Evolutionary conservation across 2,113 vertebrate species (phyloP).

Genomic region (Gymnarchus niloticus): DNA sequence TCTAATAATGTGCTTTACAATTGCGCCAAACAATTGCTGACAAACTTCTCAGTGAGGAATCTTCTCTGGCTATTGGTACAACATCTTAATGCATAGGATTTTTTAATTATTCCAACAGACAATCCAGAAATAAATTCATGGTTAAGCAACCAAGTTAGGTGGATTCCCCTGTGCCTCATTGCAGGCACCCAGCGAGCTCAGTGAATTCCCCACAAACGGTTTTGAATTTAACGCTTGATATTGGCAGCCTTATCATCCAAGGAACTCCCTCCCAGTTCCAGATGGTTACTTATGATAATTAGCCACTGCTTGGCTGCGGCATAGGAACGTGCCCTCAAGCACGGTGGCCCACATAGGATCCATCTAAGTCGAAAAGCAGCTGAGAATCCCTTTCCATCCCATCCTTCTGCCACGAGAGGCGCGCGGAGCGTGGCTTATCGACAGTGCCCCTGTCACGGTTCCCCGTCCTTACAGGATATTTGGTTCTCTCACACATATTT

Average conservation of each 20-base stretch:
- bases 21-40: background rate
- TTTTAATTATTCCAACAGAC: background rate
- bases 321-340: background rate
- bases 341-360: background rate
- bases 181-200: background rate
- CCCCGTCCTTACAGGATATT: background rate
- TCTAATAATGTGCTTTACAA: background rate
- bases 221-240: background rate
- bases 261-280: conserved; percentile 8
- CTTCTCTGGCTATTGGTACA: too few species aligned
- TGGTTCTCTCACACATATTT: background rate
- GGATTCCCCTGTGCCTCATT: background rate
- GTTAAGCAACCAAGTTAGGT: background rate
- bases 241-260: too few species aligned
- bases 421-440: background rate
- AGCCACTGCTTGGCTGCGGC: background rate
- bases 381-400: background rate
- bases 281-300: conserved; percentile 11
- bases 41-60: background rate
- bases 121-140: background rate
- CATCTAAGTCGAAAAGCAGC: background rate
- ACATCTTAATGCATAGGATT: background rate
- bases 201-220: background rate
- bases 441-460: background rate
- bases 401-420: background rate